Evolutionary conservation across 1,140 invertebrate genomes (phyloP).

Genomic region (Bombus pyrosoma): DNA sequence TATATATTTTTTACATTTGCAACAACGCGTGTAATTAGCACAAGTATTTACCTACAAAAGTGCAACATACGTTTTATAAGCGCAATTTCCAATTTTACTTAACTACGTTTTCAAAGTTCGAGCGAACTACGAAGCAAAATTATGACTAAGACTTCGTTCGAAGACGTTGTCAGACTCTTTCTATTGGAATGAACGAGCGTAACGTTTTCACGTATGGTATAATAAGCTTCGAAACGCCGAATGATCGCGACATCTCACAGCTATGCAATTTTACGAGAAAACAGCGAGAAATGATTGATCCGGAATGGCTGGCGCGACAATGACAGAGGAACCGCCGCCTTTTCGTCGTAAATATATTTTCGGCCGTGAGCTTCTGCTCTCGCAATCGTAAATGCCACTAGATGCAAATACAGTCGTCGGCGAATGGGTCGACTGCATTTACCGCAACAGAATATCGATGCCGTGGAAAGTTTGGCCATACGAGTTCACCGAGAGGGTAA

Average conservation of each 20-base stretch:
- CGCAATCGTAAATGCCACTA: slow-evolving; percentile 25
- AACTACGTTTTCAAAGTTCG: too few species aligned
- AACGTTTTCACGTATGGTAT: neutral
- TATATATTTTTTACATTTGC: too few species aligned
- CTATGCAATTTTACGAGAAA: neutral
- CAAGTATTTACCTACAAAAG: too few species aligned
- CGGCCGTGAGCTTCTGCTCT: neutral
- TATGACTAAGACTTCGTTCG: too few species aligned
- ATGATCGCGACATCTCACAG: too few species aligned
- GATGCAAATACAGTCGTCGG: slow-evolving; percentile 39
- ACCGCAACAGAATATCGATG: slow-evolving; percentile 55
- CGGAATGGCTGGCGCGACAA: neutral
- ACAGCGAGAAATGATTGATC: neutral
- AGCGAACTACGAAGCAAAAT: too few species aligned
- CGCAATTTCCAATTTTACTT: too few species aligned
- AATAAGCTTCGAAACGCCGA: neutral
- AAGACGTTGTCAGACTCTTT: too few species aligned
- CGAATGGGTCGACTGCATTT: slow-evolving; percentile 26
- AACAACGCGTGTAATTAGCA: too few species aligned
- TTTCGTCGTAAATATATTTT: slow-evolving; percentile 29
- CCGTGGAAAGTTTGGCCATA: slow-evolving; percentile 36
- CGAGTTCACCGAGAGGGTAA: slow-evolving; percentile 33
- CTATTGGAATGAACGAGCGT: neutral
- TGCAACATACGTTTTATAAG: too few species aligned
- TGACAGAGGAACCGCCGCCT: slow-evolving; percentile 1